Percentiles rank a stretch among this genome's conserved stretches.
phyloP scores from a whole-genome alignment of 2,113 vertebrate species.

The Oreochromis spilurus region DNA sequence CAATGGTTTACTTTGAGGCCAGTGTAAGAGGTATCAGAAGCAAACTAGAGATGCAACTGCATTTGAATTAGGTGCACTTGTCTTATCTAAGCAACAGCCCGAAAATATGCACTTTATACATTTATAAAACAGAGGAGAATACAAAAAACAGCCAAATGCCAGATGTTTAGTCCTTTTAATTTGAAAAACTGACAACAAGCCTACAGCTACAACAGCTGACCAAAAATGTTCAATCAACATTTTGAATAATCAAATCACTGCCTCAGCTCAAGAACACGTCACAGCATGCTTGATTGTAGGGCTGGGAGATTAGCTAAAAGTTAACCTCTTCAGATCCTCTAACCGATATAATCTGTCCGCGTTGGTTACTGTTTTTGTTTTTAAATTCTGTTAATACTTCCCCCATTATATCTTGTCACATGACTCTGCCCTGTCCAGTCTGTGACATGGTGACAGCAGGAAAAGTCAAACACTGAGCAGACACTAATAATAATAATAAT shows the following conservation, averaged over 20 bases:
- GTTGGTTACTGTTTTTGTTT: neutral
- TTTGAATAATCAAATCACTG: neutral
- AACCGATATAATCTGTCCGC: neutral
- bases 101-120: neutral
- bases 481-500: accelerated
- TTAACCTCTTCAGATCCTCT: neutral
- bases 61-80: neutral
- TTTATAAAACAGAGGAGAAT: neutral
- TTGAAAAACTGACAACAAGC: neutral
- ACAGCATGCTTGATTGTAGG: neutral
- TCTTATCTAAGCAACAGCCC: neutral
- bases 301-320: neutral
- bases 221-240: neutral
- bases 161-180: neutral
- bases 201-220: neutral
- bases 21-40: neutral
- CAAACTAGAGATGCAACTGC: neutral
- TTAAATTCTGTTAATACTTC: neutral
- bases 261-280: neutral
- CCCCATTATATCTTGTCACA: neutral
- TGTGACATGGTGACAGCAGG: neutral
- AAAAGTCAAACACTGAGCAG: neutral
- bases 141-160: neutral
- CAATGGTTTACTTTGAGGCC: neutral
- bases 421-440: neutral